These are phyloP conservation scores for Myopa tessellatipennis DNA, from an alignment of 2,888 invertebrate species.

Conservation along the genomic window DNA sequence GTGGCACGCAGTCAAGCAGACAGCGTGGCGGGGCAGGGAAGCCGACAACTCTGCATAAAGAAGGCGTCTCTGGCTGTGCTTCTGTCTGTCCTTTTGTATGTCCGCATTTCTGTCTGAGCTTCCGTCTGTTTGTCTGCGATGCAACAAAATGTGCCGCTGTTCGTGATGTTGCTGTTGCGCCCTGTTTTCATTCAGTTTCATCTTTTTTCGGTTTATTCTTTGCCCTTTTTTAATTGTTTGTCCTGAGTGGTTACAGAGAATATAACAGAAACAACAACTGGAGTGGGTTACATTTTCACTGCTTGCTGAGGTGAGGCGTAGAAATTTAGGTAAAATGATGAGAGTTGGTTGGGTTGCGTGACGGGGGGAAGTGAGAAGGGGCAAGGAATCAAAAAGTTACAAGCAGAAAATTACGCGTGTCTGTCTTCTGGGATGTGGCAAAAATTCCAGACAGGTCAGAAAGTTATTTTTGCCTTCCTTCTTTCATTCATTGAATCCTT, in stretches of 20 bases:
- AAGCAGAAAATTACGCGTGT: conserved; percentile 62
- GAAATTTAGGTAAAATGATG: neutral
- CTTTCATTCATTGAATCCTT: neutral
- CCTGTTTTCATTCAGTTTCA: neutral
- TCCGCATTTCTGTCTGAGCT: conserved; percentile 7
- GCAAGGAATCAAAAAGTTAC: conserved; percentile 60
- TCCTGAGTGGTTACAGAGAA: neutral
- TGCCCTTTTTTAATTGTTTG: conserved; percentile 36
- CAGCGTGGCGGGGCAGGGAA: neutral
- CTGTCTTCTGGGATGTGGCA: conserved; percentile 43
- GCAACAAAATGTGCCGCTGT: conserved; percentile 34
- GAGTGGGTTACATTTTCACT: neutral
- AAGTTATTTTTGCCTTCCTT: conserved; percentile 10
- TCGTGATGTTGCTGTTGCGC: neutral
- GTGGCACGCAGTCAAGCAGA: conserved; percentile 9
- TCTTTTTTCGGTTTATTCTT: neutral
- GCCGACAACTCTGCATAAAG: neutral
- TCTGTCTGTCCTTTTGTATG: neutral
- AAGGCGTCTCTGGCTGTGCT: neutral
- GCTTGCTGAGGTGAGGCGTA: neutral
- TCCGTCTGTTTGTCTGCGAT: conserved; percentile 5
- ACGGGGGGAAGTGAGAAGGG: conserved; percentile 5
- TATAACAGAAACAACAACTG: neutral
- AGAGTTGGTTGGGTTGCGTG: neutral
- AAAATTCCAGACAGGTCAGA: conserved; percentile 36